Evolutionary conservation across 2,888 invertebrate species (phyloP).

Genomic region (Clistopyga incitator): DNA sequence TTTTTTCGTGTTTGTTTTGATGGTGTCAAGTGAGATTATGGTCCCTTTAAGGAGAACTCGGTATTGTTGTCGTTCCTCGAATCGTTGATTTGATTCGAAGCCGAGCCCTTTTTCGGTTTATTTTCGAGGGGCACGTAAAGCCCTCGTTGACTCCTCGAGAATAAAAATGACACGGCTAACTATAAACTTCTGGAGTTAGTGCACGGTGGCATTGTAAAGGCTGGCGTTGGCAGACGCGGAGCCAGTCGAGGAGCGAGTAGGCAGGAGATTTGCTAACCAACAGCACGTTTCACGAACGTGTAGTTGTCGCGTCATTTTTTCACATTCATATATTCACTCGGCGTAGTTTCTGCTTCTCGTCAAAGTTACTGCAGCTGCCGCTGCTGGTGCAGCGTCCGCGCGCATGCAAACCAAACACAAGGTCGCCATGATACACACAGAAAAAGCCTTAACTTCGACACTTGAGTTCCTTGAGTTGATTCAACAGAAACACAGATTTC

Average conservation of each 20-base stretch:
- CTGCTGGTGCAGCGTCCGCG: slow-evolving; percentile 28
- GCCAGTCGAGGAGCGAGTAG: slow-evolving; percentile 22
- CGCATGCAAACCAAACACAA: slow-evolving; percentile 24
- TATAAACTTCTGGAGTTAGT: not conserved
- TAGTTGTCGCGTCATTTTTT: slow-evolving; percentile 46
- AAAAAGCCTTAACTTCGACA: not conserved
- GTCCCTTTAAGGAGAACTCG: no score
- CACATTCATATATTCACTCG: slow-evolving; percentile 30
- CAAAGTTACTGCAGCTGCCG: slow-evolving; percentile 38
- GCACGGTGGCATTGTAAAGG: not conserved
- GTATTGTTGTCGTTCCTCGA: not conserved
- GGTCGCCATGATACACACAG: slow-evolving; percentile 8
- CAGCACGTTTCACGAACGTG: slow-evolving; percentile 57
- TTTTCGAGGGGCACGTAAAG: not conserved
- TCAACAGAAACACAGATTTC: not conserved
- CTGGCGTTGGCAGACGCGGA: not conserved
- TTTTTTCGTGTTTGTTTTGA: no score
- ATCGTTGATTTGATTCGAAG: not conserved
- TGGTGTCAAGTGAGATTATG: no score
- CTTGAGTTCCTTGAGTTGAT: not conserved
- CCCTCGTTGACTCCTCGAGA: not conserved
- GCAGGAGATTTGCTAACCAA: slow-evolving; percentile 37
- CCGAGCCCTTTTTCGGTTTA: not conserved
- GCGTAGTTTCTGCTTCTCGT: slow-evolving; percentile 18
- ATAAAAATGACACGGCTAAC: not conserved